These are phyloP conservation scores for Scrobipalpa costella DNA, from an alignment of 2,888 invertebrate species.

Conservation along the genomic window DNA sequence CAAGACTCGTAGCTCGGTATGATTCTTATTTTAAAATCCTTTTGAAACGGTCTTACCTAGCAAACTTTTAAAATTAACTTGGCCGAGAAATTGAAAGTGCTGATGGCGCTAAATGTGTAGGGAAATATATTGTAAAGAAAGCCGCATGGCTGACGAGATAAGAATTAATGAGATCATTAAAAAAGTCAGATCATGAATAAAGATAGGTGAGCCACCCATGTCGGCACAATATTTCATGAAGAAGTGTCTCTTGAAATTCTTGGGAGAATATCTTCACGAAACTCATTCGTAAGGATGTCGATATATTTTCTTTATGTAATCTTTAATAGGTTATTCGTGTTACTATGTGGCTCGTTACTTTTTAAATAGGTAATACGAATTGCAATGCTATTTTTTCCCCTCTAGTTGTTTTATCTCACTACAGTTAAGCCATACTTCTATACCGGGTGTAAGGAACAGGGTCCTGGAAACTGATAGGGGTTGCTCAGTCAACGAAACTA, in stretches of 20 bases:
- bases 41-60: neutral
- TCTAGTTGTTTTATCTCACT: too few relatives aligned
- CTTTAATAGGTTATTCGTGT: neutral
- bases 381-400: too few relatives aligned
- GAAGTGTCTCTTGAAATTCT: conserved; percentile 18
- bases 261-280: conserved; percentile 12
- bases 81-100: conserved; percentile 7
- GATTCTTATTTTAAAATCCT: conserved; percentile 2
- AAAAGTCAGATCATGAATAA: conserved; percentile 29
- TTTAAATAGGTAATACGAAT: neutral
- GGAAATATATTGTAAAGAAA: conserved; percentile 24
- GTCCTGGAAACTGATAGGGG: too few relatives aligned
- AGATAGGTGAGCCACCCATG: conserved; percentile 30
- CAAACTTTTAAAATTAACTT: conserved; percentile 1
- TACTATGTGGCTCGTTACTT: neutral
- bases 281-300: neutral
- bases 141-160: conserved; percentile 26
- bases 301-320: neutral
- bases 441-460: too few relatives aligned
- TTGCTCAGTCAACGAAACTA: too few relatives aligned
- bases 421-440: too few relatives aligned
- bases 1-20: neutral
- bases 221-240: conserved; percentile 23
- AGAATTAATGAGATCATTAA: conserved; percentile 32
- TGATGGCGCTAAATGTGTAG: conserved; percentile 21